Conservation (phyloP, 2,888 invertebrate species). For the Halocaridina rubra region DNA sequence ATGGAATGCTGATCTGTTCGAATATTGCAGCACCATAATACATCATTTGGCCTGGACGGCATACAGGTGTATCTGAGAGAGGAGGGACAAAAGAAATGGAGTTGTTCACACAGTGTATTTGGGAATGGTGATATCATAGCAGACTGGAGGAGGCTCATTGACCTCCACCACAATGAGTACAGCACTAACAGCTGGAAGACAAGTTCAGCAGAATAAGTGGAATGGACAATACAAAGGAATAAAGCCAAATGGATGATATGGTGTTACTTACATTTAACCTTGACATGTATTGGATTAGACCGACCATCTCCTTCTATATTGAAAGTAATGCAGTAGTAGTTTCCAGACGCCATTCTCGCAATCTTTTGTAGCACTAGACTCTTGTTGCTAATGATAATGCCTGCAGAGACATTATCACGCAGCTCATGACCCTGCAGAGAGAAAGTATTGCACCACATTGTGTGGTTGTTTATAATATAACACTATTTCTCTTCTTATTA, state of each 20-base stretch:
- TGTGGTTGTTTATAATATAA: no score
- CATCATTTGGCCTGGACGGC: conserved; percentile 21
- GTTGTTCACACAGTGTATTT: no score
- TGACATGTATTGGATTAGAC: conserved; percentile 48
- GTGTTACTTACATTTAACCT: conserved; percentile 57
- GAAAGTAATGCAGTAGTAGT: conserved; percentile 56
- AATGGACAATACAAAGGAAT: no score
- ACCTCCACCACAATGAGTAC: no score
- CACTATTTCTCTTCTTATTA: no score
- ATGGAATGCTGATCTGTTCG: conserved; percentile 53
- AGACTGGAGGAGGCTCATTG: no score
- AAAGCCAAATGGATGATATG: no score
- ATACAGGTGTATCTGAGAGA: conserved; percentile 43
- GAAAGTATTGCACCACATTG: no score
- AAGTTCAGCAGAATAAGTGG: no score
- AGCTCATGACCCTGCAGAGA: conserved; percentile 35
- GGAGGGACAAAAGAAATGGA: no score
- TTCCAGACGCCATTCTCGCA: conserved; percentile 40
- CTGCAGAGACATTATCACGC: conserved; percentile 49
- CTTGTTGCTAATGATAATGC: conserved; percentile 56
- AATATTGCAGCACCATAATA: conserved; percentile 47
- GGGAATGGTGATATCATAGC: no score
- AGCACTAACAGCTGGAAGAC: no score
- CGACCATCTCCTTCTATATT: conserved; percentile 55
- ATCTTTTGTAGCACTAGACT: conserved; percentile 54